Conservation (phyloP, 23 tunicate species). For the Styela clava region DNA sequence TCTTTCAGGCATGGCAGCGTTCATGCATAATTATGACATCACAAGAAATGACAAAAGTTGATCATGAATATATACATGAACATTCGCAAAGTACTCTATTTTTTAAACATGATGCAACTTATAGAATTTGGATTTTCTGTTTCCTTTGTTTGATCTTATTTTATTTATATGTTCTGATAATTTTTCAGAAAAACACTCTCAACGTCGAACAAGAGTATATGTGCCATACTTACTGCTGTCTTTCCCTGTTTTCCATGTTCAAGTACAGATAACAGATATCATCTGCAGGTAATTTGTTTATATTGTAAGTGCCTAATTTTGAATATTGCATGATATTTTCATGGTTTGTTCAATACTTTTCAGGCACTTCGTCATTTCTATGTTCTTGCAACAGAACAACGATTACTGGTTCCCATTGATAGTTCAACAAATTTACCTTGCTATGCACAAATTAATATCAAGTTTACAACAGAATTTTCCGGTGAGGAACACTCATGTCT, state of each 20-base stretch:
- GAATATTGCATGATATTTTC: not conserved
- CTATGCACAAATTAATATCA: constrained; percentile 47
- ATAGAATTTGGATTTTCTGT: too few species aligned
- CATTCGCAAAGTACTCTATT: too few species aligned
- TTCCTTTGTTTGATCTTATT: too few species aligned
- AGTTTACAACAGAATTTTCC: constrained; percentile 29
- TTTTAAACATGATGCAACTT: too few species aligned
- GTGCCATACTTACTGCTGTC: constrained; percentile 67
- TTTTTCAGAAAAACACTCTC: constrained; percentile 41
- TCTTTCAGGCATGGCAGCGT: too few species aligned
- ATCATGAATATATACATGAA: too few species aligned
- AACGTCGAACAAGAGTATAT: constrained; percentile 63
- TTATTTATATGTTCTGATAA: too few species aligned
- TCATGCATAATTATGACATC: too few species aligned
- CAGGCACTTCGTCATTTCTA: constrained; percentile 91
- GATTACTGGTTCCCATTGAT: constrained; percentile 83
- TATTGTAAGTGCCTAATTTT: not conserved
- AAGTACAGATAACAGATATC: constrained; percentile 66
- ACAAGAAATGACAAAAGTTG: too few species aligned
- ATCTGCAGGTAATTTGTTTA: constrained; percentile 57
- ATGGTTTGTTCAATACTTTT: not conserved
- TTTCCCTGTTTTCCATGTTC: constrained; percentile 75
- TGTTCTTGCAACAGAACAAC: constrained; percentile 70
- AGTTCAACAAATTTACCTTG: constrained; percentile 64
- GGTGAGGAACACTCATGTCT: not conserved